phyloP scores from a whole-genome alignment of 1,140 invertebrate genomes.

The Euborellia annulipes region DNA sequence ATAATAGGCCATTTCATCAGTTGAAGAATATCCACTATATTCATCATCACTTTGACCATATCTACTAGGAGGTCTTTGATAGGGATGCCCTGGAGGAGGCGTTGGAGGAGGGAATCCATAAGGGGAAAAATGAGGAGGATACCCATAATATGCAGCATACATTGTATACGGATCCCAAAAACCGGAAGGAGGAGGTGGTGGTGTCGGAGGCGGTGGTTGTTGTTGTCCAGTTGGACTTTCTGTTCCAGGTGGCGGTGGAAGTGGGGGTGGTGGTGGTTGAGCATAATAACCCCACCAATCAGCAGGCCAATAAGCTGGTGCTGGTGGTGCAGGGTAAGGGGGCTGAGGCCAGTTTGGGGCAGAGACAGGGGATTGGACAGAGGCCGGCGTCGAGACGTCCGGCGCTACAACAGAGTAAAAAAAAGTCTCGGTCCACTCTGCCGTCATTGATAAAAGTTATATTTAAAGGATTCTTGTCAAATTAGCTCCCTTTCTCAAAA shows the following conservation, averaged over 20 bases:
- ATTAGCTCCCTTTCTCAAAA: too few relatives aligned
- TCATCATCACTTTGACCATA: slow-evolving; percentile 23
- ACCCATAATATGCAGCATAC: slow-evolving; percentile 19
- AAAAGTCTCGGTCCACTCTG: too few relatives aligned
- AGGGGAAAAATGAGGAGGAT: slow-evolving; percentile 20
- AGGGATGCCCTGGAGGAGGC: slow-evolving; percentile 14
- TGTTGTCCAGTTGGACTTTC: background rate
- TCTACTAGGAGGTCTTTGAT: slow-evolving; percentile 9
- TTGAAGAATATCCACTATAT: slow-evolving; percentile 27
- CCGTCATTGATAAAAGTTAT: too few relatives aligned
- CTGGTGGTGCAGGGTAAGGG: background rate
- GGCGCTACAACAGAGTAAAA: too few relatives aligned
- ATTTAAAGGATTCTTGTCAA: too few relatives aligned
- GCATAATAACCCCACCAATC: too few relatives aligned
- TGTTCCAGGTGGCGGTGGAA: too few relatives aligned
- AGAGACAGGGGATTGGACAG: background rate
- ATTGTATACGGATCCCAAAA: slow-evolving; percentile 20
- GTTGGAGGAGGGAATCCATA: slow-evolving; percentile 20
- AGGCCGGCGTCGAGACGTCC: too few relatives aligned
- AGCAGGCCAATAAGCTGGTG: background rate
- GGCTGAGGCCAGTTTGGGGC: background rate
- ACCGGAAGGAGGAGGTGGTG: too few relatives aligned
- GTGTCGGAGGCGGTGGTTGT: background rate
- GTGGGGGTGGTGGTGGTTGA: background rate
- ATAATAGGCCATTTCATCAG: slow-evolving; percentile 28